Base-by-base conservation (phyloP, 2,888 invertebrate genomes). In the Ophioninae sp. region DNA sequence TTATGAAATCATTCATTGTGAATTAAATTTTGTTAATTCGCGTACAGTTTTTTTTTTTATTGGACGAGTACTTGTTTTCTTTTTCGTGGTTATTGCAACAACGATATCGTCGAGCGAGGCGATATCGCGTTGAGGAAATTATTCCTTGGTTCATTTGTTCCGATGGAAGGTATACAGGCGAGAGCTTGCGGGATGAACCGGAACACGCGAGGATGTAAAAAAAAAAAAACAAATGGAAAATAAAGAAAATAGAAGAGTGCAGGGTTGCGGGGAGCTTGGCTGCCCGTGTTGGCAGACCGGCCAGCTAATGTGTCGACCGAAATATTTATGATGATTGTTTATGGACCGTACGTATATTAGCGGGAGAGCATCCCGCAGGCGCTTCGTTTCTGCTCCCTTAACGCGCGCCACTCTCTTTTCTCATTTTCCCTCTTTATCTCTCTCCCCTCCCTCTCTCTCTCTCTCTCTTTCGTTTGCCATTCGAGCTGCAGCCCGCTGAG, bases 281-380 rank as follows among this genome's bases (percentile, higher is more conserved):
- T 81, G 81, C 86, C 84, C 84, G 89, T 89, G 90, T 90, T 90
- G 90, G 90, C 91, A 89, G 89, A 90, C 89, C 86, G 88, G 88
- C 88, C 85, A 82, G 90, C 91, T 91, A 91, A 91, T 91, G 91
- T 91, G 91, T 91, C 91, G 91, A 91, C 89, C 90, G 89, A 91
- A 91, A 91, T 91, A 91, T 91, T 91, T 91, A 91, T 91, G 91
- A 91, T 91, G 91, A 91, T 91, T 91, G 91, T 91, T 91, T 91
- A 91, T 91, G 91, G 91, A 90, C 90, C 91, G 89, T 88, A 89
- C 90, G 91, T 91, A 91, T 91, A 91, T 91, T 91, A 91, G 90
- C 90, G 89, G 90, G 89, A 90, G 90, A 85, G 80, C 72, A 81
- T 84, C 84, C 84, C 79, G 84, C 84, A 57, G 84, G 84, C 84